These are phyloP conservation scores for Alloplasta piceator DNA, from an alignment of 2,888 invertebrate species.

Conservation along the genomic window DNA sequence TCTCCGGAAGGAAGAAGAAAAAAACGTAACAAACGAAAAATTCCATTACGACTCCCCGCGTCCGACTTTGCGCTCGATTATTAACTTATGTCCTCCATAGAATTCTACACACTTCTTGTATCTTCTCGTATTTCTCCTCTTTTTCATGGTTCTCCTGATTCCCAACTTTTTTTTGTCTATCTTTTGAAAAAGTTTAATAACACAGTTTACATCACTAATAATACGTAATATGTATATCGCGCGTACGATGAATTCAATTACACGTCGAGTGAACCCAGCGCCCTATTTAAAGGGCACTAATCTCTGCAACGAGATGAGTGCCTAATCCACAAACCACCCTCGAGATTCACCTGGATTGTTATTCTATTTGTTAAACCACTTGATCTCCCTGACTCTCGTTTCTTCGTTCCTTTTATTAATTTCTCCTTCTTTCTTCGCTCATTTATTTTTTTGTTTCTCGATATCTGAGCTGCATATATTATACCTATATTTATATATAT, in stretches of 20 bases:
- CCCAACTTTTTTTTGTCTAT: constrained; percentile 31
- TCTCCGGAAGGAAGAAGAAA: constrained; percentile 59
- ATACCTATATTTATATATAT: constrained; percentile 55
- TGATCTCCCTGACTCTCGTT: constrained; percentile 22
- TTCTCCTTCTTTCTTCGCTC: constrained; percentile 21
- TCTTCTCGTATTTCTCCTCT: constrained; percentile 42
- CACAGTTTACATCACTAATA: constrained; percentile 61
- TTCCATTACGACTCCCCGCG: constrained; percentile 24
- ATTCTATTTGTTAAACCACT: constrained; percentile 24
- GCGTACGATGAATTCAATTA: constrained; percentile 44
- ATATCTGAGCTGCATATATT: constrained; percentile 65
- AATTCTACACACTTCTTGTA: neutral
- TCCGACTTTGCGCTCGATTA: constrained; percentile 35
- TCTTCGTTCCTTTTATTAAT: constrained; percentile 12
- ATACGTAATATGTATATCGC: constrained; percentile 38
- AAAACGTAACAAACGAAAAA: constrained; percentile 5
- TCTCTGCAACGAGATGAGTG: constrained; percentile 59
- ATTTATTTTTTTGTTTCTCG: constrained; percentile 55
- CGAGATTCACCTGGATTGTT: constrained; percentile 48
- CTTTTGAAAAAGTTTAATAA: constrained; percentile 58
- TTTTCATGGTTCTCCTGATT: constrained; percentile 27
- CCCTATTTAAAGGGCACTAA: constrained; percentile 41
- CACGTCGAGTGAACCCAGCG: constrained; percentile 58
- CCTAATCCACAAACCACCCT: constrained; percentile 46
- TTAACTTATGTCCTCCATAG: no score